These are phyloP conservation scores for Aphelinus certus DNA, from an alignment of 1,140 invertebrate species.

Conservation along the genomic window DNA sequence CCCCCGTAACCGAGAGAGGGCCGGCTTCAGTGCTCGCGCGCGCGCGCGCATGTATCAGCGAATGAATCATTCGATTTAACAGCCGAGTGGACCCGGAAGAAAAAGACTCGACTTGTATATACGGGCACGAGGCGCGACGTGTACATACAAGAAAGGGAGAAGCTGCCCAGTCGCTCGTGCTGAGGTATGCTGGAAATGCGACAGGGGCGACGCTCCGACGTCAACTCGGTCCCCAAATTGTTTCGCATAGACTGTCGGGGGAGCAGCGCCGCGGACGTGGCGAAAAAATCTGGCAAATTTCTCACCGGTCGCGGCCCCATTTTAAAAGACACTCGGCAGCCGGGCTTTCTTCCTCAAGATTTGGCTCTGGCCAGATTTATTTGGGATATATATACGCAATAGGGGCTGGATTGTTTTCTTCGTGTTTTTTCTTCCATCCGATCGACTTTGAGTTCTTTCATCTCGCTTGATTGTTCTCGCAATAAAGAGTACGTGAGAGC, in stretches of 20 bases:
- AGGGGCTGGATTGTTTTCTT: no score
- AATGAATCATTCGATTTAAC: constrained; percentile 61
- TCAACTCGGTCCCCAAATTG: constrained; percentile 28
- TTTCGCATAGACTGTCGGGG: constrained; percentile 1
- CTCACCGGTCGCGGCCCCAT: background rate
- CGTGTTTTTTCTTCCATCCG: no score
- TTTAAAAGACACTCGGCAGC: background rate
- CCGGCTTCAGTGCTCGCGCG: no score
- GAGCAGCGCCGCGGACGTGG: background rate
- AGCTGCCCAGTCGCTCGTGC: background rate
- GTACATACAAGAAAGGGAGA: background rate
- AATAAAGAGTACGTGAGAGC: no score
- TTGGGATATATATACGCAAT: no score
- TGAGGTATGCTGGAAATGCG: constrained; percentile 6
- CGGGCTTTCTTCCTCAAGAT: background rate
- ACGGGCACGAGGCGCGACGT: background rate
- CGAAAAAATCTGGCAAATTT: constrained; percentile 33
- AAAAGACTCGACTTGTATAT: background rate
- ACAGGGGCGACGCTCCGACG: background rate
- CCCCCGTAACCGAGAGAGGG: no score
- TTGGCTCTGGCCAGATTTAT: background rate
- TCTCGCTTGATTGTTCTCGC: no score
- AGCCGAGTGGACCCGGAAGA: constrained; percentile 49
- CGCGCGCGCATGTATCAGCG: no score
- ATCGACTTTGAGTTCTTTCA: no score